Evolutionary conservation across 2,113 vertebrate genomes (phyloP).

Genomic region (Plotosus lineatus): DNA sequence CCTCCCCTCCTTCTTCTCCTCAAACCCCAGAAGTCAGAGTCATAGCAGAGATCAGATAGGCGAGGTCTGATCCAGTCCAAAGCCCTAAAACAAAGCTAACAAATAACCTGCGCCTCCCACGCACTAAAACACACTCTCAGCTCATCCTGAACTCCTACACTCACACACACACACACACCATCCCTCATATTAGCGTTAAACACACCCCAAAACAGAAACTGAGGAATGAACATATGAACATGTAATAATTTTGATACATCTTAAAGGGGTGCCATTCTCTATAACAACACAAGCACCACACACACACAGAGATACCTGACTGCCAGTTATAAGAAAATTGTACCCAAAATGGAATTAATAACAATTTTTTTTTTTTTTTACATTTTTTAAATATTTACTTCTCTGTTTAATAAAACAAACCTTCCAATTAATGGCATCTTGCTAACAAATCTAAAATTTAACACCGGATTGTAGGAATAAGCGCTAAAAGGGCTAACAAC

Average conservation of each 20-base stretch:
- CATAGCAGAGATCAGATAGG: conserved; percentile 70
- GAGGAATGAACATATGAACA: conserved; percentile 9
- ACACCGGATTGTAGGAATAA: not conserved
- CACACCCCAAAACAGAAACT: not conserved
- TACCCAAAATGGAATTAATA: no score
- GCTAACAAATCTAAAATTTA: not conserved
- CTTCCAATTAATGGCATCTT: not conserved
- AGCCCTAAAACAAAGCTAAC: conserved; percentile 71
- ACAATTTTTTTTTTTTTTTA: no score
- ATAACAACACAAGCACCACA: not conserved
- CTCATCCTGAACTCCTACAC: conserved; percentile 41
- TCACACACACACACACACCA: conserved; percentile 39
- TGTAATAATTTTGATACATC: not conserved
- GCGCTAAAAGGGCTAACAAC: not conserved
- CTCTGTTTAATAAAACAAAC: not conserved
- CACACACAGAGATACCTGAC: conserved; percentile 5
- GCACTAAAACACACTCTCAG: conserved; percentile 55
- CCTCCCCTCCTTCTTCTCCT: conserved; percentile 5
- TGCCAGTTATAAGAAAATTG: no score
- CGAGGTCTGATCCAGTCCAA: conserved; percentile 68
- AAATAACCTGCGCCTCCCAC: conserved; percentile 71
- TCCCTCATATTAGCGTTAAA: conserved; percentile 5
- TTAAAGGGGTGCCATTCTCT: not conserved
- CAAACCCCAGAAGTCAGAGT: conserved; percentile 49
- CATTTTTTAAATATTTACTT: not conserved